Percentiles rank a stretch among this genome's conserved stretches.
Evolutionary conservation across 2,888 invertebrate genomes (phyloP).

Genomic region (Eupithecia subumbrata): DNA sequence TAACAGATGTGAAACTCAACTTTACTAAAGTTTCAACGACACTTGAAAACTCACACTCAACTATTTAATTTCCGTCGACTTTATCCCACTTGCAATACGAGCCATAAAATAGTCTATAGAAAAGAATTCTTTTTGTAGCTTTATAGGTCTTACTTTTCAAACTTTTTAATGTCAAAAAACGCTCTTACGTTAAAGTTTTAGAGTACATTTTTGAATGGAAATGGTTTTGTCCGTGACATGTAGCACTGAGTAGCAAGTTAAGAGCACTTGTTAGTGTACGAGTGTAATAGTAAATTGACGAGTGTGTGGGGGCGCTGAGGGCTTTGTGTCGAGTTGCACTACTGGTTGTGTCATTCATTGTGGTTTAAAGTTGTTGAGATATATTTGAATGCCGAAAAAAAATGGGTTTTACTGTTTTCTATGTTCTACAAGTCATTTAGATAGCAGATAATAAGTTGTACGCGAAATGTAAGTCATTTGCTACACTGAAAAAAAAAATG

Average conservation of each 20-base stretch:
- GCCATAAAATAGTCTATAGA: constrained; percentile 6
- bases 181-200: neutral
- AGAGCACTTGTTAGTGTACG: constrained; percentile 12
- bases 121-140: constrained; percentile 7
- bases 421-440: no score
- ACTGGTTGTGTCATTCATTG: constrained; percentile 12
- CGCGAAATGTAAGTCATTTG: no score
- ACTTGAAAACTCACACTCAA: constrained; percentile 11
- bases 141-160: neutral
- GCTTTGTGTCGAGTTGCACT: constrained; percentile 13
- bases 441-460: no score
- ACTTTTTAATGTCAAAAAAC: neutral
- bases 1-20: constrained; percentile 24
- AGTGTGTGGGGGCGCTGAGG: constrained; percentile 13
- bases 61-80: constrained; percentile 8
- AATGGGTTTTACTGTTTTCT: no score
- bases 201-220: neutral
- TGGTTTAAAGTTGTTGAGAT: neutral
- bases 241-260: constrained; percentile 25
- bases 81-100: constrained; percentile 4
- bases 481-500: no score
- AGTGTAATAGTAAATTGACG: constrained; percentile 20
- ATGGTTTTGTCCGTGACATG: neutral
- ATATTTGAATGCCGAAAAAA: neutral
- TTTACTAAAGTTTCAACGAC: neutral